Percentiles rank a stretch among this genome's conserved stretches.
Evolutionary conservation across 2,113 vertebrate species (phyloP).

Genomic region (Microtus oregoni): DNA sequence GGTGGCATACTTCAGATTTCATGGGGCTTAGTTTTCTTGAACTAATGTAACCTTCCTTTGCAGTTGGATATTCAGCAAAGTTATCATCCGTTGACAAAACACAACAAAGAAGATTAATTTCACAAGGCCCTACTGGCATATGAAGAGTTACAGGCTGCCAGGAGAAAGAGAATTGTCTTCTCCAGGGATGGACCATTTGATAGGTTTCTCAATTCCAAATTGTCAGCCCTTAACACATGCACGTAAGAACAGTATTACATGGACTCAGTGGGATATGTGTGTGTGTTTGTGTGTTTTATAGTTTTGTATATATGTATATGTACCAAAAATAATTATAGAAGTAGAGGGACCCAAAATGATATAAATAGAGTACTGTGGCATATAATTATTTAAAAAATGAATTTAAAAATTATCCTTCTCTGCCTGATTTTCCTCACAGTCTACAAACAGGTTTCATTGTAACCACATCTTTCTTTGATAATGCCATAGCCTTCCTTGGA

Average conservation of each 20-base stretch:
- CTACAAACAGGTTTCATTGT: rapidly evolving
- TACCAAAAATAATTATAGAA: not conserved
- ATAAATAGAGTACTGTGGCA: not conserved
- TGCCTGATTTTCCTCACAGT: not conserved
- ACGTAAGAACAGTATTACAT: not conserved
- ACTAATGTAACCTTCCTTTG: not conserved
- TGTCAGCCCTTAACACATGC: not conserved
- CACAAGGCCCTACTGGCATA: not conserved
- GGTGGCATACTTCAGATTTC: not conserved
- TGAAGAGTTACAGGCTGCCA: no score
- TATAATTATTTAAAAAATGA: not conserved
- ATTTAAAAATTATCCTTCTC: not conserved
- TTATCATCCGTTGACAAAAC: not conserved
- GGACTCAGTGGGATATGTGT: not conserved
- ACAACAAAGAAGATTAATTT: not conserved
- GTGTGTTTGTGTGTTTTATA: not conserved
- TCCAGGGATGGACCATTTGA: not conserved
- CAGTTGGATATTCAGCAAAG: not conserved
- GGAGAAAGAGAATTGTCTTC: not conserved
- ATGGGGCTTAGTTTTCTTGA: not conserved
- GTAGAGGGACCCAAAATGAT: not conserved
- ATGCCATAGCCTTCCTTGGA: not conserved
- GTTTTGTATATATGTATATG: not conserved
- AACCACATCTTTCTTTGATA: not conserved
- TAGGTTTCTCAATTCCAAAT: not conserved